phyloP scores from a whole-genome alignment of 2,113 vertebrate species.

The Phoenicopterus ruber region DNA sequence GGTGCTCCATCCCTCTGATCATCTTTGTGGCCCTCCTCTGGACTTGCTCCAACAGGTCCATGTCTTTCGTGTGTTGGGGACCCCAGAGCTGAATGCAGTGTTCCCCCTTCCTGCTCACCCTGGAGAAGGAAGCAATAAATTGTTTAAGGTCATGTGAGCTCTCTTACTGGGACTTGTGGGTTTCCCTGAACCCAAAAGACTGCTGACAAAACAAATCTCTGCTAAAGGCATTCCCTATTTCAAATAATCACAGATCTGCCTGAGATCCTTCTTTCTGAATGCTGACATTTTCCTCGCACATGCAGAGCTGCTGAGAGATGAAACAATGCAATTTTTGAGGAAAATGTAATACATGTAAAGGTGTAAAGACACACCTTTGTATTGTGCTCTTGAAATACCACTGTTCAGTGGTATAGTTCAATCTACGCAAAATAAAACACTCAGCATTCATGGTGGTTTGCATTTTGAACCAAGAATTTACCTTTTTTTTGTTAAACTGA shows the following conservation, averaged over 20 bases:
- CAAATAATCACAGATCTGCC: not conserved
- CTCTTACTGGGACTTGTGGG: not conserved
- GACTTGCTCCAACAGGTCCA: no score
- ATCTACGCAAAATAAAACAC: not conserved
- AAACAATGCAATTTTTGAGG: not conserved
- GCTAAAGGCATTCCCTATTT: not conserved
- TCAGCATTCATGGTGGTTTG: not conserved
- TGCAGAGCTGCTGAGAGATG: not conserved
- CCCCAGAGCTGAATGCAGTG: no score
- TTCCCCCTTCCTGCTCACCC: not conserved
- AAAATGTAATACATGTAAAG: not conserved
- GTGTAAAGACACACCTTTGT: not conserved
- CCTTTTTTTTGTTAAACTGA: not conserved
- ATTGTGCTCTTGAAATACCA: not conserved
- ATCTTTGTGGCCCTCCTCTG: no score
- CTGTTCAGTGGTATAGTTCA: not conserved
- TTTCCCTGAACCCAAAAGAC: not conserved
- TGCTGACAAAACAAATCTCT: not conserved
- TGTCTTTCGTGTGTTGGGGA: no score
- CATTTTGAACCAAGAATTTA: not conserved
- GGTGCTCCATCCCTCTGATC: no score
- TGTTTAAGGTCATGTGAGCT: rapidly evolving
- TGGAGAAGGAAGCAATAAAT: not conserved
- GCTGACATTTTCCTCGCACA: not conserved
- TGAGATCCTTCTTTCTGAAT: not conserved